Evolutionary conservation across 2,797 vertebrate genomes (phyloP).

Genomic region (Ctenosaura bakeri): DNA sequence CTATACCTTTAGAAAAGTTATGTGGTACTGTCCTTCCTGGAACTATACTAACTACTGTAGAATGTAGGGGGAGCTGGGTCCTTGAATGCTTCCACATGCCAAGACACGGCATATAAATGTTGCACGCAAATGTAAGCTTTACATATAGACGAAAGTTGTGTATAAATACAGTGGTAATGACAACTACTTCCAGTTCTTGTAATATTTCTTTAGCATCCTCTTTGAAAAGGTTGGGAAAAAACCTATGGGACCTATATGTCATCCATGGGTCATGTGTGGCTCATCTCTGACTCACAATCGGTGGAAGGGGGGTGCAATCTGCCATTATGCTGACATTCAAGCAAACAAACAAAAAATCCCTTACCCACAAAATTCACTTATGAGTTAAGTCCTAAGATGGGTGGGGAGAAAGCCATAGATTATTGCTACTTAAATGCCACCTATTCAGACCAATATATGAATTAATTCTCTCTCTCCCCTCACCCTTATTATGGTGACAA

Average conservation of each 20-base stretch:
- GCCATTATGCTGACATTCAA: conserved; percentile 15
- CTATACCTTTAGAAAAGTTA: not conserved
- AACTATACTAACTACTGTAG: not conserved
- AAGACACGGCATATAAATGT: no score
- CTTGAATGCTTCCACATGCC: not conserved
- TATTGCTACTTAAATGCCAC: not conserved
- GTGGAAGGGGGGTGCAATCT: not conserved
- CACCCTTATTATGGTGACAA: conserved; percentile 26
- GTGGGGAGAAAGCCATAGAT: conserved; percentile 11
- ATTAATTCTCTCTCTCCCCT: conserved; percentile 12
- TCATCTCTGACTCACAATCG: not conserved
- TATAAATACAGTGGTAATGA: no score
- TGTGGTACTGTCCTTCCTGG: not conserved
- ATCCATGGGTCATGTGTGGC: no score
- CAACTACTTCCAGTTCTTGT: no score
- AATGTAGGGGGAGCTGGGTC: not conserved
- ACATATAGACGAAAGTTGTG: no score
- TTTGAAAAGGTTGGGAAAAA: no score
- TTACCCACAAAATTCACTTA: conserved; percentile 17
- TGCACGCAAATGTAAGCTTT: no score
- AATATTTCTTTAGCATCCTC: no score
- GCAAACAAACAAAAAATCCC: not conserved
- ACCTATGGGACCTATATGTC: no score
- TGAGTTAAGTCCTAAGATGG: not conserved
- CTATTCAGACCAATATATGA: conserved; percentile 29